A percentile compares a stretch with the other conserved stretches of the same genome.
phyloP scores from a whole-genome alignment of 2,888 invertebrate genomes.

The Euclidia mi region DNA sequence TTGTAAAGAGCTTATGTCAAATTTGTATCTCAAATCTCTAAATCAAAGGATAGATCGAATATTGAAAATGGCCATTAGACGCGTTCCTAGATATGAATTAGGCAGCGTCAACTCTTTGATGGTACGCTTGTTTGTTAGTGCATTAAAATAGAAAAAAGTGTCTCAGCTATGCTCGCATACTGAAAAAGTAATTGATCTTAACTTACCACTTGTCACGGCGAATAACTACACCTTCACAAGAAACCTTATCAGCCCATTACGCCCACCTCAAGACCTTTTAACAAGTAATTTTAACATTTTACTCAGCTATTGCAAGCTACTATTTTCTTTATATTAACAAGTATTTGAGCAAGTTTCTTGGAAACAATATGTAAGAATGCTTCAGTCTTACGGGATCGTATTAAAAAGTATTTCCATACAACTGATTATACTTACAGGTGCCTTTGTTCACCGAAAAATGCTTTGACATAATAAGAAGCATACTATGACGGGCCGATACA shows the following conservation, averaged over 20 bases:
- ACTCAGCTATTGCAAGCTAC: conserved; percentile 1
- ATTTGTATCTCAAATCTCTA: too few species aligned
- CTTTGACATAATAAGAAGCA: conserved; percentile 1
- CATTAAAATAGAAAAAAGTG: too few species aligned
- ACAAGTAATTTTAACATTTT: neutral
- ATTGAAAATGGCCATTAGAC: too few species aligned
- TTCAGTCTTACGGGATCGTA: conserved; percentile 9
- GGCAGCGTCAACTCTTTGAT: too few species aligned
- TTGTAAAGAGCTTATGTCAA: too few species aligned
- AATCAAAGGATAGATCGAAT: too few species aligned
- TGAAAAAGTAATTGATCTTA: too few species aligned
- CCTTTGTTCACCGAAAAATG: conserved; percentile 5
- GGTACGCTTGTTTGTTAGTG: too few species aligned
- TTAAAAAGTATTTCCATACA: conserved; percentile 22
- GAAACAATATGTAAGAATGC: conserved; percentile 12
- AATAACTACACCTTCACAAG: neutral
- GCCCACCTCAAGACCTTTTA: neutral
- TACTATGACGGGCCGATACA: neutral
- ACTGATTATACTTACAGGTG: conserved; percentile 14
- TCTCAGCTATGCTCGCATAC: too few species aligned
- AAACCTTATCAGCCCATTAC: neutral
- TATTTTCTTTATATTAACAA: conserved; percentile 6
- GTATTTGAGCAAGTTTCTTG: conserved; percentile 13
- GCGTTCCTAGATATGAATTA: too few species aligned
- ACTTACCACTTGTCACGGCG: too few species aligned